Base-by-base conservation (phyloP, 2,113 vertebrate species). In the Vanacampus margaritifer region DNA sequence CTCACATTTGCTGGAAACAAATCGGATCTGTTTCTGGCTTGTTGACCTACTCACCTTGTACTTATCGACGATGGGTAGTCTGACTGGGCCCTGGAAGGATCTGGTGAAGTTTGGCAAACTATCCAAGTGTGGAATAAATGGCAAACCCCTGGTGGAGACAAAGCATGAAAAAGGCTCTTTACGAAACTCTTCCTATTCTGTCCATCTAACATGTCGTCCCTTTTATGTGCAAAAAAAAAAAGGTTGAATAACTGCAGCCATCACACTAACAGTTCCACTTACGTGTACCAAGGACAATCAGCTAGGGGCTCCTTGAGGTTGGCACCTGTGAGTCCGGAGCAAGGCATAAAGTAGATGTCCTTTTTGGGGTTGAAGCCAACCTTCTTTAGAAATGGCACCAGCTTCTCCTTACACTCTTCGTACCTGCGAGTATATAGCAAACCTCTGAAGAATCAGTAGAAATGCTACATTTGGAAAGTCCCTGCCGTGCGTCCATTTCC, bases 311-410 rank as follows among this genome's bases (percentile, higher is more conserved):
- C 97, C 86, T 98, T 98, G 67, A 99, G 94, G 89, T 99, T 99
- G 86, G 96, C 94, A 90, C 97, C 97, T 59, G 97, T 99, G 84
- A 99, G 90, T 86, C 97, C 97, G 24, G 97, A 99, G 83, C 97
- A 99, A 88, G 97, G 97, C 97, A 99, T 98, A 83, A 99, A 99
- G 87, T 98, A 92, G 89, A 99, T 98, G 90, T 99, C 97, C 86
- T 99, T 99, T 89, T 98, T 99, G 75, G 97, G 97, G 90, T 98
- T 99, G 90, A 99, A 98, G 81, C 97, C 97, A 84, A 99, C 97
- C 91, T 99, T 99, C 90, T 98, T 98, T 82, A 99, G 91, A 90
- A 99, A 99, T 72, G 97, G 97, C 91, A 99, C 95, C 88, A 99
- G 90, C 88, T 99, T 99, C 85, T 99, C 97, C 93, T 99, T 99